These are phyloP conservation scores for Temnothorax rugatulus DNA, from an alignment of 2,888 invertebrate species.

Conservation along the genomic window DNA sequence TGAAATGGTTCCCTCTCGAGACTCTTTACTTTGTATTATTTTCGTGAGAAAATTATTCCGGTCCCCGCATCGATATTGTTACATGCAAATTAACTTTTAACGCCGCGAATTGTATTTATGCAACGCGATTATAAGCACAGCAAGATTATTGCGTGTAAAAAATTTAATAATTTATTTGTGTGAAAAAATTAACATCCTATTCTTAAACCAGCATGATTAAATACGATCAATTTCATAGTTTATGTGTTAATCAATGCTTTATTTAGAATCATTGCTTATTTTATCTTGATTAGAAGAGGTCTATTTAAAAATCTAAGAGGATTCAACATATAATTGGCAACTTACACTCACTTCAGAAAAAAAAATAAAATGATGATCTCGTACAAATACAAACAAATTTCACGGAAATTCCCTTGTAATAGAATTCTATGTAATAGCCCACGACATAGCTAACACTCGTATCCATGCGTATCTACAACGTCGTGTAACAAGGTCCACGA, in stretches of 20 bases:
- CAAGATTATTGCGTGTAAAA: background rate
- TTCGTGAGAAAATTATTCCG: background rate
- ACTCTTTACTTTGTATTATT: constrained; percentile 32
- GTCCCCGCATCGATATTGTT: background rate
- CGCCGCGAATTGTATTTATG: background rate
- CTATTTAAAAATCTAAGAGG: background rate
- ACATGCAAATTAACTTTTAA: constrained; percentile 3
- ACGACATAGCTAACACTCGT: background rate
- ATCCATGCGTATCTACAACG: background rate
- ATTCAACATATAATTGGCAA: background rate
- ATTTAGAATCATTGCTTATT: background rate
- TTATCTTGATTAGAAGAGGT: background rate
- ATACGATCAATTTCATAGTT: background rate
- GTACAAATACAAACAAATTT: constrained; percentile 17
- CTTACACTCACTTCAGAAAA: background rate
- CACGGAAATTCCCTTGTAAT: constrained; percentile 9
- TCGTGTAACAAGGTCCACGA: background rate
- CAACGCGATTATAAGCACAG: background rate
- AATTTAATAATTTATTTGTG: constrained; percentile 14
- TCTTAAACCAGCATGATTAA: background rate
- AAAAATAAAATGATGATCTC: background rate
- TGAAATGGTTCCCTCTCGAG: constrained; percentile 22
- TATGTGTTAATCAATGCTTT: background rate
- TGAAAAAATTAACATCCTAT: background rate
- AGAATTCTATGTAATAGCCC: background rate